phyloP scores from a whole-genome alignment of 2,888 invertebrate species.

The Abrostola triplasia region DNA sequence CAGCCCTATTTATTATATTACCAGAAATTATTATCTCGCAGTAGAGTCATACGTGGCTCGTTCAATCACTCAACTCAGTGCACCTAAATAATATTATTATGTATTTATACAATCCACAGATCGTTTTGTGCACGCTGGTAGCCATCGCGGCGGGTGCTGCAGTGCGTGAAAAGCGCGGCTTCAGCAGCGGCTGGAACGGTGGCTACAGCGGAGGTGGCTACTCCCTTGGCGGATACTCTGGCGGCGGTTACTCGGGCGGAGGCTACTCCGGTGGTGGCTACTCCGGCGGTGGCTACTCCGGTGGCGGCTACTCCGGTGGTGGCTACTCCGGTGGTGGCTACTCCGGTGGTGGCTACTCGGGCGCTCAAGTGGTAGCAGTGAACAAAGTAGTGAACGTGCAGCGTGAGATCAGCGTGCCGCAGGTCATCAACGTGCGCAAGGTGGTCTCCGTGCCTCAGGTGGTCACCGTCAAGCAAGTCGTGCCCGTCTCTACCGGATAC shows the following conservation, averaged over 20 bases:
- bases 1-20: too few relatives aligned
- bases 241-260: background rate
- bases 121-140: conserved; percentile 39
- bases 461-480: conserved; percentile 68
- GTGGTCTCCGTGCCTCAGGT: conserved; percentile 71
- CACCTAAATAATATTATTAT: too few relatives aligned
- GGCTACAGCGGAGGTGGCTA: conserved; percentile 12
- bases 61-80: too few relatives aligned
- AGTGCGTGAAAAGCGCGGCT: conserved; percentile 49
- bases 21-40: too few relatives aligned
- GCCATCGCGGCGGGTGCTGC: conserved; percentile 38
- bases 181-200: conserved; percentile 23
- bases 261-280: background rate
- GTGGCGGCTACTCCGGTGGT: conserved; percentile 7
- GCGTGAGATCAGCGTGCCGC: conserved; percentile 64
- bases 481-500: conserved; percentile 53
- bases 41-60: too few relatives aligned
- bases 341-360: conserved; percentile 54
- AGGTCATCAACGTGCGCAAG: conserved; percentile 66
- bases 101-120: conserved; percentile 17
- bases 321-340: conserved; percentile 24
- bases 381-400: conserved; percentile 66
- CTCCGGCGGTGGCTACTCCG: conserved; percentile 10
- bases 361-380: conserved; percentile 60
- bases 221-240: conserved; percentile 11